Base-by-base conservation (phyloP, 2,113 vertebrate species). In the Donacobius atricapilla region DNA sequence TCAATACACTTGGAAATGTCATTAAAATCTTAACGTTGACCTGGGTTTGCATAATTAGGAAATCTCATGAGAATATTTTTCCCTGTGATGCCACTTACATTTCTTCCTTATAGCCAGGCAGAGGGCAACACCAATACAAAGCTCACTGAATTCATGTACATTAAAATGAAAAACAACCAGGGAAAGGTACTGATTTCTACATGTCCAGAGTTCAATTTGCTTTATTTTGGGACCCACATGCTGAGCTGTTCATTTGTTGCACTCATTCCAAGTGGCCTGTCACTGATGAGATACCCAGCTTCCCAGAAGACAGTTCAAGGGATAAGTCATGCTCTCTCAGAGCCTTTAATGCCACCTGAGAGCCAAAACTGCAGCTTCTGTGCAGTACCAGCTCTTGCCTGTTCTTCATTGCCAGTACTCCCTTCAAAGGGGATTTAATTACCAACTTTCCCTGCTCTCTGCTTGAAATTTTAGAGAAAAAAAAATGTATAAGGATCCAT, bases 381-480 rank as follows among this genome's bases (percentile, higher is more conserved):
- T 35, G 65, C 63, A 65, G 35, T 21, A 54, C 51, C 64, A 56
- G 42, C 65, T 89, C 83, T 23, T 63, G n/a, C 42, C 66, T 53
- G 6, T 8, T 87, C 57, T 39, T 95, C 75, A 20, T 11, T 72
- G 83, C 33, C 37, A 40, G 19, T 35, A 20, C 40, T 92, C 79
- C 65, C 61, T 84, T 79, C 81, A 69, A 45, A 91, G 33, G 24
- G 25, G 65, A 71, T 75, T 89, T 93, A 94, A 64, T 91, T 84
- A 75, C 69, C 56, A 57, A 48, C 78, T 94, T 84, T n/a, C 56
- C 51, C 66, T 63, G 54, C 66, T 57, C 50, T 83, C 39, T 40
- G 81, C 81, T 72, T 85, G 89, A 95, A 95, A 91, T 91, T 92
- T 92, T 58, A 94, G 83, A 2, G 76, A 82, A 83, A 58, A 71